Evolutionary conservation across 2,888 invertebrate genomes (phyloP).

Genomic region (Cheilosia scutellata): DNA sequence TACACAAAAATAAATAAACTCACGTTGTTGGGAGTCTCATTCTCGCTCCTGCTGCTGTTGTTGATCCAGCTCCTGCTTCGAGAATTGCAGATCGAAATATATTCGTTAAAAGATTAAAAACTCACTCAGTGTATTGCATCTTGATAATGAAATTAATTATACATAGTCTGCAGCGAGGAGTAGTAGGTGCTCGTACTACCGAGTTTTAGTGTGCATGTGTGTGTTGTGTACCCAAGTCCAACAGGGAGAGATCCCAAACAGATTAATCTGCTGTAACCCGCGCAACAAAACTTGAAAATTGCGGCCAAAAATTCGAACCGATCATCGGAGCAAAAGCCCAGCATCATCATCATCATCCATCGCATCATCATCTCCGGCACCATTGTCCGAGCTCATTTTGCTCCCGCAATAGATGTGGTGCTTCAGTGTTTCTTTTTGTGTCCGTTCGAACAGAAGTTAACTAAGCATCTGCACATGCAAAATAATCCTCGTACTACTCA

Average conservation of each 20-base stretch:
- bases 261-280: conserved; percentile 51
- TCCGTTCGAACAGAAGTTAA: conserved; percentile 55
- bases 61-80: conserved; percentile 65
- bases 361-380: conserved; percentile 47
- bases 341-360: conserved; percentile 44
- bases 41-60: conserved; percentile 46
- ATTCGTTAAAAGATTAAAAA: conserved; percentile 78
- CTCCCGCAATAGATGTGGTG: conserved; percentile 33
- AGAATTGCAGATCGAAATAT: conserved; percentile 77
- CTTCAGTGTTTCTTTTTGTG: background rate
- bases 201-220: conserved; percentile 7
- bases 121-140: conserved; percentile 77
- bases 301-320: conserved; percentile 51
- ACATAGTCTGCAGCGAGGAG: conserved; percentile 75
- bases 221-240: conserved; percentile 15
- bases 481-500: conserved; percentile 56
- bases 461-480: conserved; percentile 67
- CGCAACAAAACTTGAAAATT: conserved; percentile 64
- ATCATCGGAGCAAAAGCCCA: conserved; percentile 46
- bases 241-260: conserved; percentile 61
- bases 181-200: conserved; percentile 11
- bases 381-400: conserved; percentile 42
- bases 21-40: conserved; percentile 72
- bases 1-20: conserved; percentile 78
- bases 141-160: conserved; percentile 78